phyloP scores from a whole-genome alignment of 2,113 vertebrate genomes.

The Haemorhous mexicanus region DNA sequence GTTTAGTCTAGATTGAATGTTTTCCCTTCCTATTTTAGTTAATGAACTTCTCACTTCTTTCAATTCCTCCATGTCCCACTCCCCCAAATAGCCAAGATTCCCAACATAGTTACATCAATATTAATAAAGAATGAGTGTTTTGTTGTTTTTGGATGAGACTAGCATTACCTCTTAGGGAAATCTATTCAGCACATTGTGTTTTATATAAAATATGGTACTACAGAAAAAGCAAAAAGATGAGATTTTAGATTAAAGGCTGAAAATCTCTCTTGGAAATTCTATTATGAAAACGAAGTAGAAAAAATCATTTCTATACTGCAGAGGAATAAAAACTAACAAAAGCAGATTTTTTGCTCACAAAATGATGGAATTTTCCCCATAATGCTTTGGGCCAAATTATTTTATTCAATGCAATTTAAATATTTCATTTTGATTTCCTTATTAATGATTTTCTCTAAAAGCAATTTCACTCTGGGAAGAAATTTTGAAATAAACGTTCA shows the following conservation, averaged over 20 bases:
- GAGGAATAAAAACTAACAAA: neutral
- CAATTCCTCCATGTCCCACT: neutral
- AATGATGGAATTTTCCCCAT: neutral
- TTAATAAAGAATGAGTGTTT: neutral
- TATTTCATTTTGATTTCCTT: slow-evolving; percentile 58
- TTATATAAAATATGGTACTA: neutral
- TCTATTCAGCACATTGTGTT: neutral
- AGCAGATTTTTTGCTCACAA: neutral
- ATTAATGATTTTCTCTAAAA: slow-evolving; percentile 44
- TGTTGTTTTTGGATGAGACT: neutral
- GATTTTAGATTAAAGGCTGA: neutral
- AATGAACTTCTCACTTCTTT: neutral
- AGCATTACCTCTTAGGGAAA: neutral
- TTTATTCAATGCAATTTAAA: slow-evolving; percentile 37
- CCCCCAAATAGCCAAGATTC: neutral
- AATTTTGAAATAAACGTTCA: slow-evolving; percentile 42
- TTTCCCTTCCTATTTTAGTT: neutral
- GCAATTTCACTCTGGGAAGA: slow-evolving; percentile 33
- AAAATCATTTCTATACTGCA: neutral
- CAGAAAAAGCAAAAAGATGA: neutral
- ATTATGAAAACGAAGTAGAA: neutral
- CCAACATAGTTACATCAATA: neutral
- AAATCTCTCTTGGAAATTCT: slow-evolving; percentile 24
- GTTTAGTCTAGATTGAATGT: neutral
- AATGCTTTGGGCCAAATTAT: neutral